Base-by-base conservation (phyloP, 2,797 vertebrate species). In the Myripristis jacobus region DNA sequence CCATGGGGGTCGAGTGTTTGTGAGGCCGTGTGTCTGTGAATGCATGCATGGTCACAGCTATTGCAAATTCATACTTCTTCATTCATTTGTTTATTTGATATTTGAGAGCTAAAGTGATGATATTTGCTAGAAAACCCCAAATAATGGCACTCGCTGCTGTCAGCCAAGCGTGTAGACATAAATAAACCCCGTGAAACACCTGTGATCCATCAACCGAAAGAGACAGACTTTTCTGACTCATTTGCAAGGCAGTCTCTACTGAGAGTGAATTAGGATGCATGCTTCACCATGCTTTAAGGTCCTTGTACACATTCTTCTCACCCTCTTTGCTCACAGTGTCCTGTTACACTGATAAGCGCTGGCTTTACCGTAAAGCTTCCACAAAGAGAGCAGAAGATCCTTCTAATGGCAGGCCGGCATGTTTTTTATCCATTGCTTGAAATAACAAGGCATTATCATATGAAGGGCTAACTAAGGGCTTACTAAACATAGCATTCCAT, bases 321-420 rank as follows among this genome's bases (percentile, higher is more conserved):
- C 43, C 46, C 58, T 50, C 83, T 81, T 70, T 44, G 70, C 70
- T 75, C 36, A 51, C 44, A 27, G 19, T 69, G 50, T 74, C 60
- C 67, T 82, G 57, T 58, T 62, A 58, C 18, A 36, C 21, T 50
- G 48, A 80, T 73, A 73, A 87, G 73, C 38, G 50, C 59, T 36
- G 57, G 62, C 34, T 83, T 85, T 65, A 57, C 70, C 79, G 19
- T 55, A 55, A 77, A 65, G 64, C 69, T 59, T 70, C 54, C 55
- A 38, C 56, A 31, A 84, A 70, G 55, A 68, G 59, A 85, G 76
- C 36, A 85, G 79, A 79, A 77, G 72, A 91, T 89, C 67, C 61
- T 55, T 46, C 38, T 75, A 86, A 89, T 88, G 65, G 85, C 46
- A 79, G 24, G 61, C 41, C 76, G 59, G 67, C 27, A 21, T 68